Conservation (phyloP, 2,113 vertebrate species). For the Corvus moneduloides region DNA sequence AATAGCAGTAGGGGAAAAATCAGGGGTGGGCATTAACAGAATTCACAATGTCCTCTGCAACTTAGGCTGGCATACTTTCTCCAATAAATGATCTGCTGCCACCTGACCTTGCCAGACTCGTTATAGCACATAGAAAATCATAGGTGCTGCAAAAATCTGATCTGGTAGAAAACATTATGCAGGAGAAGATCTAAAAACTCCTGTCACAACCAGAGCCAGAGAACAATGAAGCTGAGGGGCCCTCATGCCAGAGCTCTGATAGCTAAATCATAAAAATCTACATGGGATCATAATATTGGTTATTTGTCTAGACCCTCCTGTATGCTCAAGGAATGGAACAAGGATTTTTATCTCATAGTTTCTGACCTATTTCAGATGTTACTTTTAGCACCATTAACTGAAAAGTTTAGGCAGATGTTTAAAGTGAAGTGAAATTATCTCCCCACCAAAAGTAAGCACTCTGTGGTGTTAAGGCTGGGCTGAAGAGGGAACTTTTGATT, state of each 20-base stretch:
- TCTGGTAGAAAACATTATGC: neutral
- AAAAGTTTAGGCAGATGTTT: neutral
- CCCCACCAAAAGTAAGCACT: neutral
- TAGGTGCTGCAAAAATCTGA: neutral
- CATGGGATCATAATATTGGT: neutral
- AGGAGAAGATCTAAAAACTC: neutral
- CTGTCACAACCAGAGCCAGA: neutral
- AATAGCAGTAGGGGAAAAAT: neutral
- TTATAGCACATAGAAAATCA: neutral
- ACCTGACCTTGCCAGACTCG: neutral
- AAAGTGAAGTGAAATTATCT: neutral
- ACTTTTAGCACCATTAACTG: neutral
- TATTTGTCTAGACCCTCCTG: neutral
- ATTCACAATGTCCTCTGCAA: neutral
- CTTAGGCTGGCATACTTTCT: neutral
- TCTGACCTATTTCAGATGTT: neutral
- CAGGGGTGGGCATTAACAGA: neutral
- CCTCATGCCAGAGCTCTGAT: fast-evolving
- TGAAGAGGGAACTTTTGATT: neutral
- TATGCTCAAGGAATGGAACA: neutral
- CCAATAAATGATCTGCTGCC: neutral
- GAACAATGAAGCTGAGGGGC: neutral
- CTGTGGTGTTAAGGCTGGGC: neutral
- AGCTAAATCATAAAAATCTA: neutral
- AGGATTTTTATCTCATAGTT: neutral